phyloP scores from a whole-genome alignment of 1,140 invertebrate genomes.

The Eriocheir sinensis region DNA sequence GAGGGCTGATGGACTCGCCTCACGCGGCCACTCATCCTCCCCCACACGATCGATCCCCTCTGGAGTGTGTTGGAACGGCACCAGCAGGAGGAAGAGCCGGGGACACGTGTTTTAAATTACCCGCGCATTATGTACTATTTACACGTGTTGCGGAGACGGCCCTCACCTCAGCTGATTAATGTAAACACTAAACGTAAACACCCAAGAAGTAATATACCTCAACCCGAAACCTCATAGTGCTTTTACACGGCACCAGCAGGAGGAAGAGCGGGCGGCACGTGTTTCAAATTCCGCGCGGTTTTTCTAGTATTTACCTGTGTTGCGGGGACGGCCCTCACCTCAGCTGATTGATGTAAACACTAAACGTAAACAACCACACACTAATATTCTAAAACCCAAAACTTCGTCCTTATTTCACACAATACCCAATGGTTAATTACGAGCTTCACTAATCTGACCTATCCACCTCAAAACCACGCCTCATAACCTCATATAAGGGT shows the following conservation, averaged over 20 bases:
- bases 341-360: constrained; percentile 70
- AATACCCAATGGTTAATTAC: no score
- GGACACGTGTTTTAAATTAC: constrained; percentile 45
- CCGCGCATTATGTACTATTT: constrained; percentile 34
- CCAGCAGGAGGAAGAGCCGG: background rate
- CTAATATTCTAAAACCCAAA: background rate
- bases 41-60: constrained; percentile 51
- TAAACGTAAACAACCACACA: constrained; percentile 52
- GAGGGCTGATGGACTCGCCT: background rate
- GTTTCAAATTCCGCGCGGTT: constrained; percentile 44
- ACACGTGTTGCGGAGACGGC: constrained; percentile 56
- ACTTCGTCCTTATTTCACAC: background rate
- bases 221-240: background rate
- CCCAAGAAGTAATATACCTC: background rate
- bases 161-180: constrained; percentile 62
- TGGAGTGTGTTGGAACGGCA: constrained; percentile 42
- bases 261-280: background rate
- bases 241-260: background rate
- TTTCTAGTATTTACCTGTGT: constrained; percentile 57
- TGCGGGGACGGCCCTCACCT: constrained; percentile 53
- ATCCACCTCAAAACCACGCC: background rate
- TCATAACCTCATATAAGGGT: constrained; percentile 29
- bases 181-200: constrained; percentile 68
- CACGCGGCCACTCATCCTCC: constrained; percentile 44
- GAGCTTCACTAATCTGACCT: no score